Conservation (phyloP, 2,113 vertebrate species). For the Rhadina sibilatrix region DNA sequence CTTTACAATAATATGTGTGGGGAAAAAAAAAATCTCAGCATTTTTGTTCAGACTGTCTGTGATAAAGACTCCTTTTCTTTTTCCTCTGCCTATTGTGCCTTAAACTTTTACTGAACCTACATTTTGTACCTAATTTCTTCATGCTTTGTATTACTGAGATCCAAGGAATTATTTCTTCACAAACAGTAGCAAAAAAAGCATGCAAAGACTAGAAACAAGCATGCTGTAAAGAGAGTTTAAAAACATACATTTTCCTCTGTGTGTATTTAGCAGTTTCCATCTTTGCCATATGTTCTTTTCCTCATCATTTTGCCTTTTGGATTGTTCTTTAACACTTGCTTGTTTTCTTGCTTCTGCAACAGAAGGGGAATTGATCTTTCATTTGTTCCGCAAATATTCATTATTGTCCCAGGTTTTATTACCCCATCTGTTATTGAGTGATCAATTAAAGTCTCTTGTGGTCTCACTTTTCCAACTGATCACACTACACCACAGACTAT, state of each 20-base stretch:
- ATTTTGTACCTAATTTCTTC: background rate
- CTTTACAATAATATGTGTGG: background rate
- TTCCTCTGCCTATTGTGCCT: background rate
- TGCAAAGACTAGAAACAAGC: background rate
- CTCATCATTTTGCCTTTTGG: conserved; percentile 56
- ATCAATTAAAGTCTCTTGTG: conserved; percentile 24
- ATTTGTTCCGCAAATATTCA: conserved; percentile 59
- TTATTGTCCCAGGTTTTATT: conserved; percentile 57
- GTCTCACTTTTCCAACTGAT: conserved; percentile 47
- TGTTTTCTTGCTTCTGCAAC: conserved; percentile 34
- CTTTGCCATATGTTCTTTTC: conserved; percentile 53
- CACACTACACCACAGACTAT: conserved; percentile 10
- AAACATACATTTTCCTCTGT: conserved; percentile 36
- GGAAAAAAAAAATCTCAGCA: background rate
- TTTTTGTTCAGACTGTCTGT: background rate
- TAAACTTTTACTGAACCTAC: background rate
- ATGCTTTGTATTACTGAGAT: background rate
- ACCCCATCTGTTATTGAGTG: conserved; percentile 51
- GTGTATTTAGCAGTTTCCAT: conserved; percentile 55
- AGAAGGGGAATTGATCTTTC: conserved; percentile 62
- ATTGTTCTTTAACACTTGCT: conserved; percentile 50
- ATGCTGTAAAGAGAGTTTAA: background rate
- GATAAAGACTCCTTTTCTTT: background rate
- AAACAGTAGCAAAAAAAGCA: background rate
- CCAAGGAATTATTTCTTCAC: background rate